Evolutionary conservation across 2,888 invertebrate genomes (phyloP).

Genomic region (Ormia ochracea): DNA sequence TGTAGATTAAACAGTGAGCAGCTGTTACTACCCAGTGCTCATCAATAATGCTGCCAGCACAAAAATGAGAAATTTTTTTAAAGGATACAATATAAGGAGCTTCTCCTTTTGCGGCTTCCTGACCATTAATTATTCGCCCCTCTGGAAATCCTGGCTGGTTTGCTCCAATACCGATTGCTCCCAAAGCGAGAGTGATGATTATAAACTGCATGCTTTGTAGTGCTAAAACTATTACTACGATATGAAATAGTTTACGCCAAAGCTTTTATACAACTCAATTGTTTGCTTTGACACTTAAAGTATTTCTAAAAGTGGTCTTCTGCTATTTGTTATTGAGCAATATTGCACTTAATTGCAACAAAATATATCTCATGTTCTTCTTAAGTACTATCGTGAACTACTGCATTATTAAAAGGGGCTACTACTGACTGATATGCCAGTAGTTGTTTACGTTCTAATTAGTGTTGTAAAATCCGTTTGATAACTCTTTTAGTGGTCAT

Average conservation of each 20-base stretch:
- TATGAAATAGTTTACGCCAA: background rate
- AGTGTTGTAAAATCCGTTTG: no score
- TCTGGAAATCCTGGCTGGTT: slow-evolving; percentile 67
- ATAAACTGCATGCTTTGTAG: slow-evolving; percentile 68
- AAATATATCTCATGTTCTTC: background rate
- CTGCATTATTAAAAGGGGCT: no score
- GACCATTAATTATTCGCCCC: slow-evolving; percentile 73
- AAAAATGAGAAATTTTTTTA: slow-evolving; percentile 69
- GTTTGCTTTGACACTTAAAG: background rate
- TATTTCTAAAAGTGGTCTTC: background rate
- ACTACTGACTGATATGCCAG: no score
- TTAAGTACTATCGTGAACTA: background rate
- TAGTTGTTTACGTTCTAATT: no score
- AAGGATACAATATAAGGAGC: slow-evolving; percentile 77
- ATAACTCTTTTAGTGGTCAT: no score
- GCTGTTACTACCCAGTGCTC: slow-evolving; percentile 74
- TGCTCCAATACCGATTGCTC: slow-evolving; percentile 63
- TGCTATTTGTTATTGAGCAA: background rate
- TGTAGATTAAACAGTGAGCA: slow-evolving; percentile 70
- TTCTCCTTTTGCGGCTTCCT: slow-evolving; percentile 71
- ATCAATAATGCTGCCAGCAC: slow-evolving; percentile 76
- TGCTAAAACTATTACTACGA: slow-evolving; percentile 30
- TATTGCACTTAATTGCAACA: background rate
- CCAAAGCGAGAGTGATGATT: slow-evolving; percentile 66
- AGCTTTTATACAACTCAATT: slow-evolving; percentile 60